These are phyloP conservation scores for Portunus trituberculatus DNA, from an alignment of 1,140 invertebrate species.

Conservation along the genomic window DNA sequence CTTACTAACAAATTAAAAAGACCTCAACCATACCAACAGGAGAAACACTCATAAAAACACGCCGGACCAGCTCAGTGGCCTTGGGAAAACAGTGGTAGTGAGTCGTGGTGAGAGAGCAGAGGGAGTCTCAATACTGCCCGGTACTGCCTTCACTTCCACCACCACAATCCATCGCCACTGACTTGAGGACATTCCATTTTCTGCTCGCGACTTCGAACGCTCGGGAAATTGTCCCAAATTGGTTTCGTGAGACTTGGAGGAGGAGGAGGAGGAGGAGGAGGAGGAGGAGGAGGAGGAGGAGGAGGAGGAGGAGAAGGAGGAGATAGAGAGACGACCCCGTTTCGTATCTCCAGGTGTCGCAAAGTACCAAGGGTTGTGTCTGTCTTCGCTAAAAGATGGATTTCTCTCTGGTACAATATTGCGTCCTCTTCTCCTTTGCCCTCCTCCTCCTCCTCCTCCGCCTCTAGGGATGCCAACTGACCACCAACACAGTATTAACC, in stretches of 20 bases:
- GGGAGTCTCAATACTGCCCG: too few species aligned
- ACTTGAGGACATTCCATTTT: background rate
- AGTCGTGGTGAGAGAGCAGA: too few species aligned
- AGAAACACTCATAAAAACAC: too few species aligned
- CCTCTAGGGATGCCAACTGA: too few species aligned
- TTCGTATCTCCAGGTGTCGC: background rate
- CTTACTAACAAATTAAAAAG: too few species aligned
- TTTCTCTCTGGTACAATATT: background rate
- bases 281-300: background rate
- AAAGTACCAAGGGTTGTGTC: background rate
- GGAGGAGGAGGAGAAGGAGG: background rate
- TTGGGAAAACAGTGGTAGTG: too few species aligned
- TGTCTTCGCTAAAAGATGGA: constrained; percentile 10
- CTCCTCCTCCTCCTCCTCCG: too few species aligned
- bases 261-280: background rate
- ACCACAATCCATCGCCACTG: background rate
- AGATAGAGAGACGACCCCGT: background rate
- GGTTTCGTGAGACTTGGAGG: background rate
- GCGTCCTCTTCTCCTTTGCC: background rate
- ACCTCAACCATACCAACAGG: too few species aligned
- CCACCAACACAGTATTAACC: too few species aligned
- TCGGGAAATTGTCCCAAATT: background rate
- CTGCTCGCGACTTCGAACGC: background rate
- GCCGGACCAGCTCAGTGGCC: too few species aligned
- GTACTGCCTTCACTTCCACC: background rate